Percentiles rank a stretch among this genome's conserved stretches.
These are phyloP conservation scores for Aporrectodea caliginosa DNA, from an alignment of 1,140 invertebrate genomes.

Conservation along the genomic window DNA sequence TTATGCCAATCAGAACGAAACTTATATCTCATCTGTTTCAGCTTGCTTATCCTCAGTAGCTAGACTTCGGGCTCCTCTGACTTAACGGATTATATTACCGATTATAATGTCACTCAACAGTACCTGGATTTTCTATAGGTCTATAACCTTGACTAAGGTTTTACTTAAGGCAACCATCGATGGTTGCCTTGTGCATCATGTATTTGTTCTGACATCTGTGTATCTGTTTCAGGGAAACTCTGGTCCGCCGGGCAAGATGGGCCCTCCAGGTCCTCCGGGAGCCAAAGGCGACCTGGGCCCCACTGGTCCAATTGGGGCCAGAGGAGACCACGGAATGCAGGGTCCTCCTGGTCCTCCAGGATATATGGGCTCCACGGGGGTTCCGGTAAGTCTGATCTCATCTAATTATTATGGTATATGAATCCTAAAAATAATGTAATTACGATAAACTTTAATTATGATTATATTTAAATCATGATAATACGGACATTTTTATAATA, in stretches of 20 bases:
- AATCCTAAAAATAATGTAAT: neutral
- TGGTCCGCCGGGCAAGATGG: slow-evolving; percentile 61
- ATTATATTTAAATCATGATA: neutral
- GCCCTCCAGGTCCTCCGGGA: slow-evolving; percentile 45
- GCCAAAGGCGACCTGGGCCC: slow-evolving; percentile 30
- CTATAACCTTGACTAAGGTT: no score
- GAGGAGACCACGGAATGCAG: slow-evolving; percentile 21
- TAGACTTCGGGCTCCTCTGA: no score
- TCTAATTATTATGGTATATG: neutral
- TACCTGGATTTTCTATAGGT: no score
- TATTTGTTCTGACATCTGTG: slow-evolving; percentile 33
- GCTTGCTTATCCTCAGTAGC: no score
- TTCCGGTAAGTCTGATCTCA: slow-evolving; percentile 41
- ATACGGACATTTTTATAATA: neutral
- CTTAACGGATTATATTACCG: no score
- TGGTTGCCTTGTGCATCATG: no score
- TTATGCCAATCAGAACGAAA: no score
- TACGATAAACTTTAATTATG: neutral
- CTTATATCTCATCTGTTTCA: no score
- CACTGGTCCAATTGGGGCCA: slow-evolving; percentile 22
- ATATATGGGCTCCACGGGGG: slow-evolving; percentile 37
- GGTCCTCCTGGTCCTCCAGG: slow-evolving; percentile 61
- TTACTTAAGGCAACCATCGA: no score
- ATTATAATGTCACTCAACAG: no score
- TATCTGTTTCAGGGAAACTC: slow-evolving; percentile 63